These are phyloP conservation scores for Paramormyrops kingsleyae DNA, from an alignment of 2,113 vertebrate genomes.

Conservation along the genomic window DNA sequence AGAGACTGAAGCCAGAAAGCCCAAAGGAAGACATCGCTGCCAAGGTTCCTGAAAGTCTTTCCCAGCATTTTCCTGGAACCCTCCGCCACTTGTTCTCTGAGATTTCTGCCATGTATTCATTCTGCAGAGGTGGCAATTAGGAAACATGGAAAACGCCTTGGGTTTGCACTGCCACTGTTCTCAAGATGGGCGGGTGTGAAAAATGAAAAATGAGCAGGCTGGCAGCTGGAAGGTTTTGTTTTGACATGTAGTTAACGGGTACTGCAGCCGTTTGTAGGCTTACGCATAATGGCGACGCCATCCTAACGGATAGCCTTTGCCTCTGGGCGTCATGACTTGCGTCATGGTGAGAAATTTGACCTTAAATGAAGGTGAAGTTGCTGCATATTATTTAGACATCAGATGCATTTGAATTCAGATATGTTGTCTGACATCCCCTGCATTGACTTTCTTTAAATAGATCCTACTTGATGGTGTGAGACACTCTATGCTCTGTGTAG, in stretches of 20 bases:
- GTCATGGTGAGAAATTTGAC: not conserved
- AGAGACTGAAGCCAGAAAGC: not conserved
- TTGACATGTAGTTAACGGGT: not conserved
- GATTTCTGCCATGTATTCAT: not conserved
- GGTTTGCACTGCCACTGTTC: not conserved
- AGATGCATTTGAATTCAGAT: not conserved
- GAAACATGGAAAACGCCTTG: not conserved
- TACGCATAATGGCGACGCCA: not conserved
- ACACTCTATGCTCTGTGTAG: not conserved
- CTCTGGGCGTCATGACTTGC: not conserved
- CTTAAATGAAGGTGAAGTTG: not conserved
- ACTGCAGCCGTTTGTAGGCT: not conserved
- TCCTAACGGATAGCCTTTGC: not conserved
- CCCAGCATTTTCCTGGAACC: not conserved
- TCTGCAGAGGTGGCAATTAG: not conserved
- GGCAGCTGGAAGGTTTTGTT: conserved; percentile 4
- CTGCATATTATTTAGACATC: not conserved
- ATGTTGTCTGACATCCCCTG: not conserved
- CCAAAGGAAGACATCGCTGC: not conserved
- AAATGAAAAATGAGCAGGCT: not conserved
- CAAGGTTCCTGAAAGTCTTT: not conserved
- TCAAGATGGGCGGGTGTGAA: not conserved
- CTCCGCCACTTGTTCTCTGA: not conserved
- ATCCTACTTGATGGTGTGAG: not conserved
- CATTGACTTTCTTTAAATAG: not conserved